Base-by-base conservation (phyloP, 2,797 vertebrate species). In the Acanthurus tractus region DNA sequence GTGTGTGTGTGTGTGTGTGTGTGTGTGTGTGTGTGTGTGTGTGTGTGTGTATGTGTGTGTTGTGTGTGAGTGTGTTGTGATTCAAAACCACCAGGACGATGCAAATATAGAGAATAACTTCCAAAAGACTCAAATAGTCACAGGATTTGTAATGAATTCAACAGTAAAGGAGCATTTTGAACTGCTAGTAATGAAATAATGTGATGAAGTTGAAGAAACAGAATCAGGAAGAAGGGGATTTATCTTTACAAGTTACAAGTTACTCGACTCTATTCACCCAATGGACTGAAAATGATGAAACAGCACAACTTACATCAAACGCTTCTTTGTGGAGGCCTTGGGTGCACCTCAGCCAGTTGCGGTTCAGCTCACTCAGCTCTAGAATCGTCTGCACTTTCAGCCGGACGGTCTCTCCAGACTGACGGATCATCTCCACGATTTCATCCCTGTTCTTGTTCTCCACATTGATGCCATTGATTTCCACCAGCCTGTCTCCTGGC, bases 401-500 rank as follows among this genome's bases (percentile, higher is more conserved):
- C 68, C 95, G 93, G 45, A 99, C 98, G 0, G 93, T 94, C 49
- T 99, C 97, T 44, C 97, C 98, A 0, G 98, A 99, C 85, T 98
- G 98, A 74, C 97, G 97, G 91, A 99, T 99, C 97, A 98, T 99
- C 94, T 99, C 98, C 92, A 99, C 98, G 0, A 99, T 99, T 93
- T 99, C 98, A 8, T 99, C 98, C 73, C 98, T 94, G 89, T 87
- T 97, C 85, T 96, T 98, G 87, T 44, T 98, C 90, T 99, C 97
- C 93, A 99, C 98, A 0, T 99, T 98, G 72, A 93, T 64, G 10
- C 97, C 96, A 0, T 99, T 99, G 92, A 99, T 98, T 90, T 99
- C 98, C 80, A 99, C 97, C 75, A 99, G 90, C 7, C 97, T 96
- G 87, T 99, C 98, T 0, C 98, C 98, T 0, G 98, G 98, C 74